Percentiles rank a stretch among this genome's conserved stretches.
Evolutionary conservation across 2,888 invertebrate genomes (phyloP).

Genomic region (Teleiodes luculella): DNA sequence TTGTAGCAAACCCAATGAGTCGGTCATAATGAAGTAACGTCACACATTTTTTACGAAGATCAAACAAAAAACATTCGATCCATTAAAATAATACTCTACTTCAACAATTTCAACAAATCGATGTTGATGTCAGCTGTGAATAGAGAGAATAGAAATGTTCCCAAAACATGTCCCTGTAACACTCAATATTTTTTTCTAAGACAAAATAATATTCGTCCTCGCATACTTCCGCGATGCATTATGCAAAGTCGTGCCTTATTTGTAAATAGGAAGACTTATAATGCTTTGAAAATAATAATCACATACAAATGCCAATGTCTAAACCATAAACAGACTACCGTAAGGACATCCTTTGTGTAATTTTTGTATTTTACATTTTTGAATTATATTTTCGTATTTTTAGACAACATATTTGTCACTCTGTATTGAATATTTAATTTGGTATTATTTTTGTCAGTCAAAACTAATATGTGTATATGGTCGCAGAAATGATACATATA

Average conservation of each 20-base stretch:
- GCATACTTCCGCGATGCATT: too few relatives aligned
- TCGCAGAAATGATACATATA: too few relatives aligned
- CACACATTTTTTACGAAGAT: not conserved
- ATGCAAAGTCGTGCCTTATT: not conserved
- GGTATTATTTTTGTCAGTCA: too few relatives aligned
- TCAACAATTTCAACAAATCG: not conserved
- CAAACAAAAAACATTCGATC: not conserved
- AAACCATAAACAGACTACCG: not conserved
- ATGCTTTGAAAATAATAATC: not conserved
- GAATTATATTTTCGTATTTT: too few relatives aligned
- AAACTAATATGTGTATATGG: too few relatives aligned
- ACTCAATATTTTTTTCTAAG: too few relatives aligned
- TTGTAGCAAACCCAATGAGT: not conserved
- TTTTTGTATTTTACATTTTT: too few relatives aligned
- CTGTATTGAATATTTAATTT: too few relatives aligned
- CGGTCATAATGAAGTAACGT: not conserved
- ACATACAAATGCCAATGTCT: constrained; percentile 15
- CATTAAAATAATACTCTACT: not conserved
- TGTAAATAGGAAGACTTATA: constrained; percentile 4
- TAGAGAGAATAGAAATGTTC: not conserved
- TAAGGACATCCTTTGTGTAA: too few relatives aligned
- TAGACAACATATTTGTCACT: too few relatives aligned
- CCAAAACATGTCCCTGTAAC: not conserved
- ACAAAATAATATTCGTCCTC: too few relatives aligned
- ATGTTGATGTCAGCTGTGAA: not conserved